Percentiles rank a stretch among this genome's conserved stretches.
Evolutionary conservation across 2,888 invertebrate species (phyloP).

Genomic region (Stenotaenia linearis): DNA sequence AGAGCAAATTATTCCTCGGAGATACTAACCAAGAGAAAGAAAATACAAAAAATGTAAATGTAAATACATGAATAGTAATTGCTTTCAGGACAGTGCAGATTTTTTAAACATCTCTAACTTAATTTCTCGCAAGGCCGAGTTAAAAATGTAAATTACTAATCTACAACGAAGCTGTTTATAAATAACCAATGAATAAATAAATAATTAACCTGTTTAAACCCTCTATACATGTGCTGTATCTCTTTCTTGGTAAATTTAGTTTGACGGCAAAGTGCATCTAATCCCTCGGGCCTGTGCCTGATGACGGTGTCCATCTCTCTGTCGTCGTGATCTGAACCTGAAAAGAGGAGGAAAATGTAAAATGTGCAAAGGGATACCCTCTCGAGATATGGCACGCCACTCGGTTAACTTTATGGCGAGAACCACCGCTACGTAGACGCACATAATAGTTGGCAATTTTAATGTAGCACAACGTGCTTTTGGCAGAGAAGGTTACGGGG

Average conservation of each 20-base stretch:
- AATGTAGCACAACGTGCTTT: neutral
- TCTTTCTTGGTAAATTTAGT: constrained; percentile 76
- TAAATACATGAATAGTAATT: neutral
- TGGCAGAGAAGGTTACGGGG: neutral
- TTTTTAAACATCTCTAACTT: too few species aligned
- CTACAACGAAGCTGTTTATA: neutral
- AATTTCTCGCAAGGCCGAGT: too few species aligned
- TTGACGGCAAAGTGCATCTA: constrained; percentile 65
- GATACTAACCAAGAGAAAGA: neutral
- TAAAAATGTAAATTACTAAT: neutral
- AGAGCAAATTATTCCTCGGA: neutral
- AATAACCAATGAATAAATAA: neutral
- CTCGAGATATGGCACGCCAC: neutral
- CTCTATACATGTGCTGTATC: constrained; percentile 82
- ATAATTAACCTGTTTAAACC: constrained; percentile 70
- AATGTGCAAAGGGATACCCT: neutral
- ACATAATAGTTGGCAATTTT: too few species aligned
- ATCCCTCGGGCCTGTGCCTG: constrained; percentile 69
- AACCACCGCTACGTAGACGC: neutral
- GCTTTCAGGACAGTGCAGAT: too few species aligned
- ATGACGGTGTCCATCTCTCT: constrained; percentile 41
- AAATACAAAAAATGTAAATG: neutral
- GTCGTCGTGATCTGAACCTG: constrained; percentile 29
- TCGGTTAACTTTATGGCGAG: neutral
- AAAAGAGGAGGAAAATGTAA: neutral